phyloP scores from a whole-genome alignment of 2,797 vertebrate species.

The Threskiornis aethiopicus region DNA sequence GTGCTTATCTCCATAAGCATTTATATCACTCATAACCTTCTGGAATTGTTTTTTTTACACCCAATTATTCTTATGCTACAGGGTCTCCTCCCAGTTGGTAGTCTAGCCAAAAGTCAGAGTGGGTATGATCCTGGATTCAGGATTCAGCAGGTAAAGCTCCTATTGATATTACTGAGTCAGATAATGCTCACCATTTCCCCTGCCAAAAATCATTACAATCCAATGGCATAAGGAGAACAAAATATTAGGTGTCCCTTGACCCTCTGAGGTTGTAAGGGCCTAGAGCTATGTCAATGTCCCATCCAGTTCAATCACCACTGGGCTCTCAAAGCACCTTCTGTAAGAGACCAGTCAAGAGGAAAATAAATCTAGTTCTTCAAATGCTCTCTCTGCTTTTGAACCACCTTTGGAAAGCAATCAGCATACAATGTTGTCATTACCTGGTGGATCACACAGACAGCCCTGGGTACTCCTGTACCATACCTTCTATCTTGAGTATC shows the following conservation, averaged over 20 bases:
- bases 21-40: not conserved
- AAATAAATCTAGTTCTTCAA: not conserved
- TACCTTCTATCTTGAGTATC: not conserved
- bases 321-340: not conserved
- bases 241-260: not conserved
- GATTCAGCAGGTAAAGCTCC: not conserved
- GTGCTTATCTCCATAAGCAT: not conserved
- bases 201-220: not conserved
- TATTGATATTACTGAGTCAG: not conserved
- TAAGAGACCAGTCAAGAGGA: not conserved
- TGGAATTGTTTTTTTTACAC: not conserved
- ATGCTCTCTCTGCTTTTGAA: not conserved
- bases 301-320: not conserved
- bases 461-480: not conserved
- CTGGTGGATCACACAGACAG: not conserved
- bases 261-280: not conserved
- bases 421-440: rapidly evolving
- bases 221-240: not conserved
- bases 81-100: not conserved
- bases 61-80: not conserved
- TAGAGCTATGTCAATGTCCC: not conserved
- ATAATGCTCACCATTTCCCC: not conserved
- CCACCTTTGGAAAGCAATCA: not conserved
- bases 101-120: not conserved
- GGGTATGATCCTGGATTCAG: not conserved